These are phyloP conservation scores for Chlamydotis undulata DNA, from an alignment of 2,113 vertebrate genomes.

Conservation along the genomic window DNA sequence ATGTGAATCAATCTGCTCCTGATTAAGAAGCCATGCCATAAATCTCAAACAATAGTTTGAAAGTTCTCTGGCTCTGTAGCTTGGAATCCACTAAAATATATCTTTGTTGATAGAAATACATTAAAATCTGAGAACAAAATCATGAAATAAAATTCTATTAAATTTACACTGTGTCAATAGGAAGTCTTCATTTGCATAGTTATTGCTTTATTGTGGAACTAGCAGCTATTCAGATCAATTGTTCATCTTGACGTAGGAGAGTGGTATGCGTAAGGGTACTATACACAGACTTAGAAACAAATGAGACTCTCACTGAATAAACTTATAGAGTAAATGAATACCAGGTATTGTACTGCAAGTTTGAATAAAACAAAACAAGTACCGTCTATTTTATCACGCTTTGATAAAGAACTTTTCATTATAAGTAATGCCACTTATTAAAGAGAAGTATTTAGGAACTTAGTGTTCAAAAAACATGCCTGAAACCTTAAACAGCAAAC, in stretches of 20 bases:
- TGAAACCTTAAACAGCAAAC: background rate
- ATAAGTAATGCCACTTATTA: background rate
- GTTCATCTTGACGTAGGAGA: accelerated
- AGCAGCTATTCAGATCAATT: background rate
- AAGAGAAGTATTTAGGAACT: background rate
- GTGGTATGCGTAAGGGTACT: background rate
- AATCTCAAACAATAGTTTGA: background rate
- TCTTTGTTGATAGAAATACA: background rate
- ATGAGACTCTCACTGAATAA: background rate
- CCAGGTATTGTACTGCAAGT: background rate
- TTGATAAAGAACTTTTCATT: background rate
- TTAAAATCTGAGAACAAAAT: background rate
- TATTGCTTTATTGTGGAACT: background rate
- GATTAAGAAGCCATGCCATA: background rate
- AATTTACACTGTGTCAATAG: background rate
- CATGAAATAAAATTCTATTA: background rate
- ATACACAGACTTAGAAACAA: background rate
- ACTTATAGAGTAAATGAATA: background rate
- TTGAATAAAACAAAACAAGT: background rate
- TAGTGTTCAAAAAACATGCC: background rate
- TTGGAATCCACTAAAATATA: background rate
- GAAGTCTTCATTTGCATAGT: background rate
- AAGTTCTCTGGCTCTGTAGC: background rate
- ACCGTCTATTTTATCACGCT: background rate
- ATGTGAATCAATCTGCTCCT: background rate